Conservation (phyloP, 2,113 vertebrate genomes). For the Andinoacara biseriatus region DNA sequence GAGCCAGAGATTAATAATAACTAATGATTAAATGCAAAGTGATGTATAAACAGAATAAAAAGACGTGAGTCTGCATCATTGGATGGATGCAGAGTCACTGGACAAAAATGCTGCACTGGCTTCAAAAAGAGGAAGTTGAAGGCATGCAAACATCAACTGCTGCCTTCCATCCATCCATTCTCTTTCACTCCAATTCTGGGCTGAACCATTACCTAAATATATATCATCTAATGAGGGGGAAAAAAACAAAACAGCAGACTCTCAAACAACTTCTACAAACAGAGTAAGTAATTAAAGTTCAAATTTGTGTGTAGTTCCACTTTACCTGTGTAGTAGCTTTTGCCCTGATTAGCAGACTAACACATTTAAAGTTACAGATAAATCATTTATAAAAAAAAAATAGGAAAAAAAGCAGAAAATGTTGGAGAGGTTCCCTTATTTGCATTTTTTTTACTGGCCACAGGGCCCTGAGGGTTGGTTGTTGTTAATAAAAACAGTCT, state of each 20-base stretch:
- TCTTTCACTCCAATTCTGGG: no score
- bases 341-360: background rate
- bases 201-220: background rate
- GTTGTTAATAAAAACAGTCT: no score
- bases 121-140: background rate
- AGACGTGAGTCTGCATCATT: no score
- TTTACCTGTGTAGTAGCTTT: background rate
- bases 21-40: no score
- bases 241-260: background rate
- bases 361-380: background rate
- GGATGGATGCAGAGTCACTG: no score
- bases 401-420: no score
- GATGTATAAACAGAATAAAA: no score
- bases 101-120: background rate
- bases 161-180: background rate
- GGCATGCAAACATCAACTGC: background rate
- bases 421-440: background rate
- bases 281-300: background rate
- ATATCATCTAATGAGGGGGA: background rate
- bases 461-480: background rate
- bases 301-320: no score
- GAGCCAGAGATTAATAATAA: no score
- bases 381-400: background rate
- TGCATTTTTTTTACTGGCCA: background rate
- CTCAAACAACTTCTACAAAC: background rate